Percentiles rank a stretch among this genome's conserved stretches.
These are phyloP conservation scores for Benthosema pterotum DNA, from an alignment of 2,797 vertebrate genomes.

Conservation along the genomic window DNA sequence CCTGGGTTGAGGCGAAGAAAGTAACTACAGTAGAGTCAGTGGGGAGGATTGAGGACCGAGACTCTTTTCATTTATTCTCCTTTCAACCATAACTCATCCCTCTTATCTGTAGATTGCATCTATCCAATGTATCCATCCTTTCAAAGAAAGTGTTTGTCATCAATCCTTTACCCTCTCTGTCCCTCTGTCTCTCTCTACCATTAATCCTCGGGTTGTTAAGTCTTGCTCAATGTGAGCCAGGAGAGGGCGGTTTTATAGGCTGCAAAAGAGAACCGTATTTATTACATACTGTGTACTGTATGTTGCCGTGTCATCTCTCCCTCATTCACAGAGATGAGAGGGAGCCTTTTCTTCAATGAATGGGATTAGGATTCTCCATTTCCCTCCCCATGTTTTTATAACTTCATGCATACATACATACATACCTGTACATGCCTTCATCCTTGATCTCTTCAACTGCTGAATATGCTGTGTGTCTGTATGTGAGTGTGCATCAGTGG, in stretches of 20 bases:
- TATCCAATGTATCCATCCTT: too few species aligned
- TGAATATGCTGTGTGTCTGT: constrained; percentile 4
- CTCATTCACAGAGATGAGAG: constrained; percentile 6
- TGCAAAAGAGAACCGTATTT: constrained; percentile 12
- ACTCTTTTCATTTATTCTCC: not conserved
- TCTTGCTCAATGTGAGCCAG: constrained; percentile 10
- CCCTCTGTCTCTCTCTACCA: constrained; percentile 3
- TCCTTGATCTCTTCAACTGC: not conserved
- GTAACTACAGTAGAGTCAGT: not conserved
- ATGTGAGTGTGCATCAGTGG: constrained; percentile 6
- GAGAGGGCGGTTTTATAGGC: constrained; percentile 35
- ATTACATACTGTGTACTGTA: not conserved
- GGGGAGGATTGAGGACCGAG: constrained; percentile 4
- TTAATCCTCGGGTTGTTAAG: constrained; percentile 15
- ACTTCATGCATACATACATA: constrained; percentile 1
- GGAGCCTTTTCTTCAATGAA: constrained; percentile 9
- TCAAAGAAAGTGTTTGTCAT: too few species aligned
- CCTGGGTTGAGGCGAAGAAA: constrained; percentile 21
- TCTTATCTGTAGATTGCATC: too few species aligned
- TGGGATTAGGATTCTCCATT: constrained; percentile 44
- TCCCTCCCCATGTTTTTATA: constrained; percentile 21
- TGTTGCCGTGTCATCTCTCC: not conserved
- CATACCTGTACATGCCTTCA: not conserved
- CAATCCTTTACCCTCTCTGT: constrained; percentile 7
- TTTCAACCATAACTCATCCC: too few species aligned